phyloP scores from a whole-genome alignment of 2,888 invertebrate species.

The Drosophila affinis region DNA sequence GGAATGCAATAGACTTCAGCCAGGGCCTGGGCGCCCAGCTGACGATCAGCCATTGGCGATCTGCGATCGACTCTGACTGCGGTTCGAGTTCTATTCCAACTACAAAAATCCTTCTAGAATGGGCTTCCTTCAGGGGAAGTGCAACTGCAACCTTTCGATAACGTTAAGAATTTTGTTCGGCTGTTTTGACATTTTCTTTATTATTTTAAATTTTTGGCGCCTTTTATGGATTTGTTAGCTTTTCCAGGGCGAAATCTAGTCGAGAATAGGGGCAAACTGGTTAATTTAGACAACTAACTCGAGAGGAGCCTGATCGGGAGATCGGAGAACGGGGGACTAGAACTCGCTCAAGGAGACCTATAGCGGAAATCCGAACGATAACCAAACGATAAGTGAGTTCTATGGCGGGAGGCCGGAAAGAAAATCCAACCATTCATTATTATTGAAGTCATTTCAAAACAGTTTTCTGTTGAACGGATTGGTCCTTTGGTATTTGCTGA shows the following conservation, averaged over 20 bases:
- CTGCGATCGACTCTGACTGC: not conserved
- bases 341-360: not conserved
- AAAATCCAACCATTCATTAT: not conserved
- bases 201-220: conserved; percentile 6
- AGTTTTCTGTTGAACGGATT: not conserved
- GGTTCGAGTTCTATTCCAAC: not conserved
- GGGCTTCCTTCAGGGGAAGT: conserved; percentile 48
- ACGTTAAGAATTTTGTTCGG: conserved; percentile 36
- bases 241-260: conserved; percentile 15
- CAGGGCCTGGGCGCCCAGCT: not conserved
- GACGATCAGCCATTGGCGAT: conserved; percentile 6
- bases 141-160: conserved; percentile 57
- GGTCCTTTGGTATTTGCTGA: too few relatives aligned
- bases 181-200: conserved; percentile 43
- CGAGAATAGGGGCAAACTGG: conserved; percentile 18
- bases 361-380: not conserved
- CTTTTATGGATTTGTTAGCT: conserved; percentile 7
- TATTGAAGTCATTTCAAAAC: not conserved
- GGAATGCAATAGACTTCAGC: conserved; percentile 20
- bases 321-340: not conserved
- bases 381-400: not conserved
- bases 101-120: conserved; percentile 1
- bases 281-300: conserved; percentile 45
- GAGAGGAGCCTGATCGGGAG: conserved; percentile 33
- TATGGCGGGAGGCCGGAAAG: not conserved